Base-by-base conservation (phyloP, 92 coral and sea anemone genomes). In the Parazoanthus darwini region DNA sequence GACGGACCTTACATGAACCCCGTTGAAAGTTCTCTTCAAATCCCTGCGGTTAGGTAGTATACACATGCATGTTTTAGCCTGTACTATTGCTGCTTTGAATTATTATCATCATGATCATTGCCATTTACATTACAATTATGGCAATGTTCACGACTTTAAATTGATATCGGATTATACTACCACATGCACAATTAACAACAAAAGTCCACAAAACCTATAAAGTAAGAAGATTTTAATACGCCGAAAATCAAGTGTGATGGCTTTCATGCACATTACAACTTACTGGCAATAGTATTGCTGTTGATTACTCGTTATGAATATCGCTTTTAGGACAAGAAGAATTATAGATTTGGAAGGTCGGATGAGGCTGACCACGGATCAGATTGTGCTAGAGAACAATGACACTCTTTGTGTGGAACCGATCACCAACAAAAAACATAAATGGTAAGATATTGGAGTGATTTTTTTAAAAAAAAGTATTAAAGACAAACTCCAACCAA, bases 301-400 rank as follows among this genome's bases (percentile, higher is more conserved):
- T 11, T 54, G 59, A 13, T 3, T 35, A 6, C 6, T 8, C 68
- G 33, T 33, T 7, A 43, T 39, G 10, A n/a, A 29, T 33, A 50
- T 65, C 50, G 33, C 15, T 35, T 80, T 16, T 7, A 95, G 98
- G 87, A 89, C 98, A 20, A 81, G 91, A 51, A 90, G 93, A 63
- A 90, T 95, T 33, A 93, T 95, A 65, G 88, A 84, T n/a, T 77
- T 95, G 37, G 56, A 86, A 11, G 92, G 83, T n/a, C 81, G 51
- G n/a, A 65, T 95, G 44, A 79, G 0, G 11, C 79, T 92, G 88
- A 94, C 91, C 38, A 89, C 90, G 35, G 35, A 89, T 3, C 89
- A 85, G 91, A 90, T 95, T 58, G 92, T 90, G 8, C 66, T 95
- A 54, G 98, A 93, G 56, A 90, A 94, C 88, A 91, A 88, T n/a